Percentiles rank a stretch among this genome's conserved stretches.
Conservation (phyloP, 2,888 invertebrate genomes). For the Ecliptopera silaceata region DNA sequence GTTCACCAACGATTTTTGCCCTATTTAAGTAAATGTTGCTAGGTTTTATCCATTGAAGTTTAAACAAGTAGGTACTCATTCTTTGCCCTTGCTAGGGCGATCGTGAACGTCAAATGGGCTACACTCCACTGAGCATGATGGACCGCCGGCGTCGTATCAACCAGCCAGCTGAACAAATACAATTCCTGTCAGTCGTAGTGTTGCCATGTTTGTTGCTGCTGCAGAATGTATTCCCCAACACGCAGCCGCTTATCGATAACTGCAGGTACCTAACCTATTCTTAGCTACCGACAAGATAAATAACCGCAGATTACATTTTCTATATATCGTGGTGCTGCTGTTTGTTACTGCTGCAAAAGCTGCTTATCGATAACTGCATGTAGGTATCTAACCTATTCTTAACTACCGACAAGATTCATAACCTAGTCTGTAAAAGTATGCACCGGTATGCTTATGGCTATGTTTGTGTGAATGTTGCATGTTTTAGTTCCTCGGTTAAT, state of each 20-base stretch:
- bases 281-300: not conserved
- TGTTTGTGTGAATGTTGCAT: too few relatives aligned
- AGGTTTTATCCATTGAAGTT: too few relatives aligned
- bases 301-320: not conserved
- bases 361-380: too few relatives aligned
- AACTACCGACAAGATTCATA: too few relatives aligned
- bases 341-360: too few relatives aligned
- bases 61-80: too few relatives aligned
- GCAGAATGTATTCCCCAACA: conserved; percentile 79
- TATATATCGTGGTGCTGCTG: not conserved
- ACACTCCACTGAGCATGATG: conserved; percentile 85
- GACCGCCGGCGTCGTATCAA: conserved; percentile 81
- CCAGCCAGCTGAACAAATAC: conserved; percentile 85
- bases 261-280: conserved; percentile 60
- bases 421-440: too few relatives aligned
- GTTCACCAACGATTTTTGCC: too few relatives aligned
- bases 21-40: too few relatives aligned
- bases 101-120: conserved; percentile 81
- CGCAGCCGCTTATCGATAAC: conserved; percentile 71
- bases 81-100: conserved; percentile 77
- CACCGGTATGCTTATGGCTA: too few relatives aligned
- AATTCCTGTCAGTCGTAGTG: conserved; percentile 84
- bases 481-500: too few relatives aligned
- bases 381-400: too few relatives aligned
- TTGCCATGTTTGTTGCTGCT: conserved; percentile 82